Evolutionary conservation across 2,113 vertebrate species (phyloP).

Genomic region (Chlamydotis undulata): DNA sequence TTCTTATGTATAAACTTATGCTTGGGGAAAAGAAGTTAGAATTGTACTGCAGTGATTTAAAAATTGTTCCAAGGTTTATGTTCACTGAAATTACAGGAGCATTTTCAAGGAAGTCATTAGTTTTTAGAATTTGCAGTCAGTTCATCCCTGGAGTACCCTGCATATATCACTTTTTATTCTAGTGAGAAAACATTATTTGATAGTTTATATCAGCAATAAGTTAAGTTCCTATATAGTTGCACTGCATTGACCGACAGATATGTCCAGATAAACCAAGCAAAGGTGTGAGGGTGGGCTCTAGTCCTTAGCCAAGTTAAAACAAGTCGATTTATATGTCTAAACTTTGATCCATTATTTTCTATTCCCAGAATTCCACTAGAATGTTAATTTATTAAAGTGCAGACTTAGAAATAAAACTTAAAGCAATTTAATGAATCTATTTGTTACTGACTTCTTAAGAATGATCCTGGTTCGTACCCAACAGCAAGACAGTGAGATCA

Average conservation of each 20-base stretch:
- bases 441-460: background rate
- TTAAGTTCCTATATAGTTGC: background rate
- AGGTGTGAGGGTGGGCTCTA: background rate
- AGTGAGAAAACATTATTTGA: background rate
- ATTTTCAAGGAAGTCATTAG: background rate
- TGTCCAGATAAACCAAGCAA: background rate
- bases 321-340: background rate
- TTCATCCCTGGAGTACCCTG: background rate
- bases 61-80: background rate
- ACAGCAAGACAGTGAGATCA: background rate
- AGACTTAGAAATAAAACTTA: background rate
- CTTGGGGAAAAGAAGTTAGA: background rate
- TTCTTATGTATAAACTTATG: background rate
- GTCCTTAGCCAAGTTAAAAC: background rate
- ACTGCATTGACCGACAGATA: background rate
- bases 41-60: background rate
- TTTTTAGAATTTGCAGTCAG: background rate
- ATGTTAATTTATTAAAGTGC: background rate
- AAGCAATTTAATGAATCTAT: background rate
- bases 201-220: background rate
- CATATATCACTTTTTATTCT: slow-evolving; percentile 28
- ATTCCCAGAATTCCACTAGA: background rate
- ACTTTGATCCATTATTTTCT: background rate
- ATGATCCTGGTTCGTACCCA: background rate
- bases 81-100: background rate